Percentiles rank a stretch among this genome's conserved stretches.
These are phyloP conservation scores for Erethizon dorsatum DNA, from an alignment of 2,797 vertebrate genomes.

Conservation along the genomic window DNA sequence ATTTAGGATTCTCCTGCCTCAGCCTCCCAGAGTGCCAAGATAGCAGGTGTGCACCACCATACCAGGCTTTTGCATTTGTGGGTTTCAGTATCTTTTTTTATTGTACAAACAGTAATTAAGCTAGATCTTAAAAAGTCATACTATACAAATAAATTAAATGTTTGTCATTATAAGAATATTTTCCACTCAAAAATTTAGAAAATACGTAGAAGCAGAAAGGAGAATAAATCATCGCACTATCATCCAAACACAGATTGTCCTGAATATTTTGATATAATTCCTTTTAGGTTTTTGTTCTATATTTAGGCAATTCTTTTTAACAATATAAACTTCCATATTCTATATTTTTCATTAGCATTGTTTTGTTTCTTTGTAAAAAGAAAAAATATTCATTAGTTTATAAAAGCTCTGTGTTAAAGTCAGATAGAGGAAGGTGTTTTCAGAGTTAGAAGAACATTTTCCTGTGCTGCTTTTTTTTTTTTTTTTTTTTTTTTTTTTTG, in stretches of 20 bases:
- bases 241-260: background rate
- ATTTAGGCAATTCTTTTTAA: constrained; percentile 47
- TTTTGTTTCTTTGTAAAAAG: constrained; percentile 34
- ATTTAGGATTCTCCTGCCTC: background rate
- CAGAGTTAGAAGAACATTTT: background rate
- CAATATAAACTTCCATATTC: background rate
- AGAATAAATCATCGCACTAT: constrained; percentile 13
- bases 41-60: background rate
- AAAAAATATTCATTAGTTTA: background rate
- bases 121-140: background rate
- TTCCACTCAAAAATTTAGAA: constrained; percentile 21
- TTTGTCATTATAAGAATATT: constrained; percentile 54
- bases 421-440: constrained; percentile 24
- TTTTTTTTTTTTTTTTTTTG: too few species aligned
- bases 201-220: constrained; percentile 16
- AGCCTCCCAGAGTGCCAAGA: background rate
- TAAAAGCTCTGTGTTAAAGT: constrained; percentile 36
- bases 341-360: constrained; percentile 16
- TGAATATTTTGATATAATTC: background rate
- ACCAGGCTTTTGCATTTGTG: background rate
- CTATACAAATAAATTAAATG: constrained; percentile 32
- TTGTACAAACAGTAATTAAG: background rate
- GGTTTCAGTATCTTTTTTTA: constrained; percentile 38
- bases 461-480: too few species aligned
- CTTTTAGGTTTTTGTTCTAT: constrained; percentile 25